Conservation (phyloP, 2,888 invertebrate species). For the Acanthoscelides obtectus region DNA sequence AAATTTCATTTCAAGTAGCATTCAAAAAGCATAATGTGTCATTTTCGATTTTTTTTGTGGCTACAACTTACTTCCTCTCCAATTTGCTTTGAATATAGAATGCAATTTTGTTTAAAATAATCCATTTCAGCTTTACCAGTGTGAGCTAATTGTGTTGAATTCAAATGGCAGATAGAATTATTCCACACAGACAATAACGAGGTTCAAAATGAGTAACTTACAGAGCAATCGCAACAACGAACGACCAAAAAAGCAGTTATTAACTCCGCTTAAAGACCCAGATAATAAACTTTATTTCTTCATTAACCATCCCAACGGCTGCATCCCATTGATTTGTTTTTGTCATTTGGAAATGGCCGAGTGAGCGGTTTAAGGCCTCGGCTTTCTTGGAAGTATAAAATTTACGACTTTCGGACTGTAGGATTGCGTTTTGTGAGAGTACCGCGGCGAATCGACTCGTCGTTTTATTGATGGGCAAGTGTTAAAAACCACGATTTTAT, state of each 20-base stretch:
- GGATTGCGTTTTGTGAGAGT: background rate
- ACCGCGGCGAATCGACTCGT: background rate
- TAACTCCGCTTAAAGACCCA: background rate
- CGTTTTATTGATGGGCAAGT: background rate
- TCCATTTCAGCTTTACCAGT: too few relatives aligned
- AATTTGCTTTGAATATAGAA: too few relatives aligned
- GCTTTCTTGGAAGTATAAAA: slow-evolving; percentile 9
- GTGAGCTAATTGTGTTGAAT: too few relatives aligned
- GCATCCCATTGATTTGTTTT: slow-evolving; percentile 3
- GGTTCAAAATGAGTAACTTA: background rate
- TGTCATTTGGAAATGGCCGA: slow-evolving; percentile 1
- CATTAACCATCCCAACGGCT: slow-evolving; percentile 3
- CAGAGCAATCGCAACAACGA: background rate
- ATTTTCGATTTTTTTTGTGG: too few relatives aligned
- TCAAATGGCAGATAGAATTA: background rate
- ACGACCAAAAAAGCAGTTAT: background rate
- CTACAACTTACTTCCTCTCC: too few relatives aligned
- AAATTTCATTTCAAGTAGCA: too few relatives aligned
- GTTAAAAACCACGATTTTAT: background rate
- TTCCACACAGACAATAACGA: background rate
- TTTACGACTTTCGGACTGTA: slow-evolving; percentile 3
- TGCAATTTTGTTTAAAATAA: too few relatives aligned
- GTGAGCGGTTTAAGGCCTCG: background rate
- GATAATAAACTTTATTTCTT: slow-evolving; percentile 6
- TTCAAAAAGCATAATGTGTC: too few relatives aligned